Evolutionary conservation across 2,113 vertebrate species (phyloP), one percentile per base, ranked within the genome.

Genomic region (Oenanthe melanoleuca): DNA sequence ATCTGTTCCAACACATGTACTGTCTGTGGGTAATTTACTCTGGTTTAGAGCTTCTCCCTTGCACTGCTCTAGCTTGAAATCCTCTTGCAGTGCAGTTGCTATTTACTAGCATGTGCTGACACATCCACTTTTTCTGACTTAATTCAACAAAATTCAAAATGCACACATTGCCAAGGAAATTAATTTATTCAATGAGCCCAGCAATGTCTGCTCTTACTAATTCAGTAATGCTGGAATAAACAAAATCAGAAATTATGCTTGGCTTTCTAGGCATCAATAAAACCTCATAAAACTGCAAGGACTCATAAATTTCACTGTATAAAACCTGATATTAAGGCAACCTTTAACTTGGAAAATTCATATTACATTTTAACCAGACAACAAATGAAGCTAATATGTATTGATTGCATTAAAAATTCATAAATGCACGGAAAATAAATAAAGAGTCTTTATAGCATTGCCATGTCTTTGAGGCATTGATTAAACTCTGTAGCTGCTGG

Each of bases 391-490:
- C 78, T 96, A 91, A 95, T 92, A 88, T 25, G 33, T 88, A 96
- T 78, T 74, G 95, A 95, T 94, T 45, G 33, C 52, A 94, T 97
- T 97, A 97, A 92, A 79, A 93, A 96, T 97, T 97, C 92, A 96
- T 96, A 97, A 93, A 71, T 19, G 56, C 86, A 55, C 77, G 59
- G 87, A 93, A 87, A 85, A 89, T 56, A 91, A 92, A 88, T 81
- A 88, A 96, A 75, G 38, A 89, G 52, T 42, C 84, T 91, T 90
- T 60, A 80, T 8, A 53, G 60, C 19, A 3, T 57, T 88, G 92
- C 80, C 52, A 13, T 80, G 72, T 66, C 93, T 96, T 74, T 71
- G 75, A 94, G 93, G 73, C 92, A 91, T 88, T 96, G 97, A 98
- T 97, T 96, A 96, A 96, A 85, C 82, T 38, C 71, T 40, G 64